Percentiles rank a stretch among this genome's conserved stretches.
Conservation (phyloP, 2,113 vertebrate genomes). For the Apaloderma vittatum region DNA sequence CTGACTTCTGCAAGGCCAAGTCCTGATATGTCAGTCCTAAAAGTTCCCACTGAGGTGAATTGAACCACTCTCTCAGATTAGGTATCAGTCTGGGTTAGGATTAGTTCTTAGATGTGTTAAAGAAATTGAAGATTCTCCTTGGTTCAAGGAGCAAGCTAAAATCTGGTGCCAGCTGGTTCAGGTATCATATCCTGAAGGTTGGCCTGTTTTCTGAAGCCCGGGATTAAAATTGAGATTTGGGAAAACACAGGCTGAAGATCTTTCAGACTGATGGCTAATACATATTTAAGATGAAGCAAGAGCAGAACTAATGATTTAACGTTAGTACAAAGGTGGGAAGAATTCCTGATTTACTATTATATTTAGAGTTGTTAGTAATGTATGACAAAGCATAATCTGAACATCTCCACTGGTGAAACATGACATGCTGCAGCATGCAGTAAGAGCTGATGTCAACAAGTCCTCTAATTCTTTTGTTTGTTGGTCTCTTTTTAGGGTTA, state of each 20-base stretch:
- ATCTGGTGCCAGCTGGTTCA: background rate
- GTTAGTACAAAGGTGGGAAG: background rate
- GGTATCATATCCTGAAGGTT: background rate
- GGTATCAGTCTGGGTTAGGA: background rate
- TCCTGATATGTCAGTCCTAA: background rate
- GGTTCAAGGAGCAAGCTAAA: background rate
- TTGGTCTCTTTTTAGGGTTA: background rate
- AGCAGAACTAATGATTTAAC: background rate
- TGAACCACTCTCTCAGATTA: background rate
- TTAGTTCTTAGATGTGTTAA: background rate
- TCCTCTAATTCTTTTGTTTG: background rate
- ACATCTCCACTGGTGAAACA: background rate
- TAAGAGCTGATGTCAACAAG: background rate
- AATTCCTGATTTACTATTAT: background rate
- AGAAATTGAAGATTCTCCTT: background rate
- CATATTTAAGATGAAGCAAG: background rate
- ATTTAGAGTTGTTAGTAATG: background rate
- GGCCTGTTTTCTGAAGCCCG: background rate
- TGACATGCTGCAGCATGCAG: background rate
- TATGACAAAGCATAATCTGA: background rate
- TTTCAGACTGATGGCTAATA: background rate
- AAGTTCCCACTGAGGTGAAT: background rate
- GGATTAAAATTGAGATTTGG: background rate
- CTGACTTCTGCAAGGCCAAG: background rate
- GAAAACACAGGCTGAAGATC: background rate